phyloP scores from a whole-genome alignment of 2,888 invertebrate species.

The Bugula neritina region DNA sequence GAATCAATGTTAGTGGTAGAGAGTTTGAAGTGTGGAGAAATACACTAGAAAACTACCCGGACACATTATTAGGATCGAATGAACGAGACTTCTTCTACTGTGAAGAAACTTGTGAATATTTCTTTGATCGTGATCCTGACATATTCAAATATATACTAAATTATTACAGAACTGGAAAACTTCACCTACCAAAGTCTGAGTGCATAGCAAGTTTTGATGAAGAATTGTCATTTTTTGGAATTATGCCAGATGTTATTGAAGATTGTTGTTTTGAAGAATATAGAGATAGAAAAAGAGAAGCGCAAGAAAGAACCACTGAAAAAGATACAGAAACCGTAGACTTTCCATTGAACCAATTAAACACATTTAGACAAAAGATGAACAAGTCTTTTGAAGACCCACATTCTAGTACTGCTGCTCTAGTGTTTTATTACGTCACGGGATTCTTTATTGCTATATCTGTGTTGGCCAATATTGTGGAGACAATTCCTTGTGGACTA shows the following conservation, averaged over 20 bases:
- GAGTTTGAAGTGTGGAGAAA: slow-evolving; percentile 99
- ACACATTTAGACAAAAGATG: slow-evolving; percentile 71
- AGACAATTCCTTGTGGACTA: slow-evolving; percentile 89
- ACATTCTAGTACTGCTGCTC: slow-evolving; percentile 95
- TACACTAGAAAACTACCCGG: slow-evolving; percentile 97
- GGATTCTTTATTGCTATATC: slow-evolving; percentile 99
- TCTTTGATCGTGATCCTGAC: slow-evolving; percentile 98
- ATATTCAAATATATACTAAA: slow-evolving; percentile 97
- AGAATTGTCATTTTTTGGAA: slow-evolving; percentile 97
- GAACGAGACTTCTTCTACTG: slow-evolving; percentile 99
- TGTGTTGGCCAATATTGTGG: slow-evolving; percentile 97
- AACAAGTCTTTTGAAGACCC: slow-evolving; percentile 99
- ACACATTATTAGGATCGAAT: slow-evolving; percentile 91
- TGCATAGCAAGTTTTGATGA: slow-evolving; percentile 98
- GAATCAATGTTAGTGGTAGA: slow-evolving; percentile 84
- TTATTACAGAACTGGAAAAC: slow-evolving; percentile 97
- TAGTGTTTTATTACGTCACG: slow-evolving; percentile 99
- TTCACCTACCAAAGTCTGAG: slow-evolving; percentile 98
- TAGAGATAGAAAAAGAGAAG: slow-evolving; percentile 94
- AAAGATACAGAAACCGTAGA: slow-evolving; percentile 70
- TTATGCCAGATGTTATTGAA: slow-evolving; percentile 89
- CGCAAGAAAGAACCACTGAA: slow-evolving; percentile 94
- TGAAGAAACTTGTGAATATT: slow-evolving; percentile 95
- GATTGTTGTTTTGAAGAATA: slow-evolving; percentile 99
- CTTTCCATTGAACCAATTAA: slow-evolving; percentile 35